These are phyloP conservation scores for Campylomormyrus numenius DNA, from an alignment of 2,113 vertebrate genomes.

Conservation along the genomic window DNA sequence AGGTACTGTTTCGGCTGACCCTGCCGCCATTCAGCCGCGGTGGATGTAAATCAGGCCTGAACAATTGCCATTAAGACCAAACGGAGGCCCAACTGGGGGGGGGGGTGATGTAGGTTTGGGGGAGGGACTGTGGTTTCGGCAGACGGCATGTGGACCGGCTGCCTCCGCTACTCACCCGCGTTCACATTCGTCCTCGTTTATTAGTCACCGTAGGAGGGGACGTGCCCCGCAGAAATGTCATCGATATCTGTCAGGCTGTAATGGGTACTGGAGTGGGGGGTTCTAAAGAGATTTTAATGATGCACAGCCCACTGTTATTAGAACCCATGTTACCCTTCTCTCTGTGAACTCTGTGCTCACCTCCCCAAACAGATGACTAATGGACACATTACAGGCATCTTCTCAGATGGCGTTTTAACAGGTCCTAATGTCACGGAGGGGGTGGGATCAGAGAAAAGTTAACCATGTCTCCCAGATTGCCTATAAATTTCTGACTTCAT, in stretches of 20 bases:
- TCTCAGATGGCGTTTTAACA: not conserved
- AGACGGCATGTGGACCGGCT: not conserved
- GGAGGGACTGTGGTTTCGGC: not conserved
- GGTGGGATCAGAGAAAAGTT: not conserved
- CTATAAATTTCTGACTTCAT: not conserved
- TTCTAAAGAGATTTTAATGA: constrained; percentile 61
- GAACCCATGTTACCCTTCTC: constrained; percentile 19
- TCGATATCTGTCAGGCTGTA: constrained; percentile 47
- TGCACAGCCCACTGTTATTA: constrained; percentile 35
- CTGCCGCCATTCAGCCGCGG: not conserved
- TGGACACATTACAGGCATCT: not conserved
- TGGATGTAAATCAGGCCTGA: constrained; percentile 18
- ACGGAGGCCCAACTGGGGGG: not conserved
- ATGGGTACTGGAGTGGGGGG: constrained; percentile 26
- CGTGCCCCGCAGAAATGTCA: constrained; percentile 40
- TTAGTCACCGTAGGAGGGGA: constrained; percentile 29
- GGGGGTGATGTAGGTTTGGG: not conserved
- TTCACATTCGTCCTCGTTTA: constrained; percentile 22
- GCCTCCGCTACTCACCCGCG: not conserved
- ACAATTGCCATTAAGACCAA: constrained; percentile 12
- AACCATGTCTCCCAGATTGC: not conserved
- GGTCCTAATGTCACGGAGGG: not conserved
- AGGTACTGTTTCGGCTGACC: not conserved
- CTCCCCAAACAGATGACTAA: constrained; percentile 13
- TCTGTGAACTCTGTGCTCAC: not conserved